These are phyloP conservation scores for Paraescarpia echinospica DNA, from an alignment of 1,140 invertebrate species.

Conservation along the genomic window DNA sequence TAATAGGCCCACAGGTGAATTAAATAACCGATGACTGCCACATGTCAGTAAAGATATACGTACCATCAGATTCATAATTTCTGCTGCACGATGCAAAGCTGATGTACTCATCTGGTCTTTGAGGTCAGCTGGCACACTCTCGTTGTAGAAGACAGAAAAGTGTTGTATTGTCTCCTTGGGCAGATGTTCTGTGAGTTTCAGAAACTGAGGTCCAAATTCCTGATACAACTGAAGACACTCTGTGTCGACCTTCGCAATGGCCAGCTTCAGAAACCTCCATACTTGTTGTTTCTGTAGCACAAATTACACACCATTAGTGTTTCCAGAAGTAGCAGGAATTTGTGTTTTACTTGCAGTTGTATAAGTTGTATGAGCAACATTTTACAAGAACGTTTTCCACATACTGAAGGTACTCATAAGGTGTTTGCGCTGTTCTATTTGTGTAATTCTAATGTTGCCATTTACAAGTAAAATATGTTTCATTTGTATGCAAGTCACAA, in stretches of 20 bases:
- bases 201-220: neutral
- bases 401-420: neutral
- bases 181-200: neutral
- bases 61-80: neutral
- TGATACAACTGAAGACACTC: neutral
- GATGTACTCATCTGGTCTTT: neutral
- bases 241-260: neutral
- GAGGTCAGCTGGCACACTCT: neutral
- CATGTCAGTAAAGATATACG: neutral
- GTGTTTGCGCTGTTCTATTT: no score
- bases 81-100: neutral
- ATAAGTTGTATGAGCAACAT: neutral
- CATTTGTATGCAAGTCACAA: no score
- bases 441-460: neutral
- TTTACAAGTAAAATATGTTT: no score
- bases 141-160: neutral
- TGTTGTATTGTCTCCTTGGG: neutral
- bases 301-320: neutral
- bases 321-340: neutral
- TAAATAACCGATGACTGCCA: no score
- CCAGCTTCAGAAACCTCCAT: neutral
- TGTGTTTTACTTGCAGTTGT: neutral
- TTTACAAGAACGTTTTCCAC: neutral
- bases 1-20: no score
- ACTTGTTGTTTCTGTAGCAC: neutral